Evolutionary conservation across 92 coral and sea anemone species (phyloP), one percentile per base, ranked within the genome.

Genomic region (Nematostella vectensis): DNA sequence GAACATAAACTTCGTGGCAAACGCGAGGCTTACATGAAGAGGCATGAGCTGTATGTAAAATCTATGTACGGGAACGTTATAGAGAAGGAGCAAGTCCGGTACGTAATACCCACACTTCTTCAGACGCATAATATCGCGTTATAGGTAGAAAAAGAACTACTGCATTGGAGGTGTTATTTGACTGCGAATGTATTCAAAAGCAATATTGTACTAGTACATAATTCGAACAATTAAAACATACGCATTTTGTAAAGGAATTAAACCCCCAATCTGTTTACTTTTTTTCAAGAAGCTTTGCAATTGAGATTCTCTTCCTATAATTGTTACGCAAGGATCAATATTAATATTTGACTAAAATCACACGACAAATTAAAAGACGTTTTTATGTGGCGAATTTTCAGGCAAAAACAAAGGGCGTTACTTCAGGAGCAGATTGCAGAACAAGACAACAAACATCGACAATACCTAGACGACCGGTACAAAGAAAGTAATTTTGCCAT

Each of bases 61-160:
- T 59, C 88, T 24, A 71, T 85, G 88, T 85, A 85, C 64, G 95
- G 95, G 0, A 50, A 54, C 33, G 57, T 74, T 0, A 8, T n/a
- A 8, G 88, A 71, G 43, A 85, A 76, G 31, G 95, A 85, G 55
- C 76, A 76, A 80, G 88, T 85, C 13, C 70, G 79, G 95, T 85
- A 31, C 40, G 40, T 33, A 8, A 53, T 22, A 49, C 53, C 21
- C 18, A 20, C 22, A 51, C 21, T 53, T n/a, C 8, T 50, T 42
- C 38, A 19, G 18, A 23, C n/a, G n/a, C n/a, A n/a, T n/a, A n/a
- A n/a, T n/a, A n/a, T n/a, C n/a, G n/a, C n/a, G n/a, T n/a, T n/a
- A n/a, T n/a, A n/a, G n/a, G n/a, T n/a, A n/a, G n/a, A n/a, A n/a
- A n/a, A n/a, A n/a, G n/a, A n/a, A n/a, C n/a, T n/a, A n/a, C n/a